Evolutionary conservation across 2,888 invertebrate species (phyloP), one percentile per base, ranked within the genome.

Genomic region (Mesochorus sp.): DNA sequence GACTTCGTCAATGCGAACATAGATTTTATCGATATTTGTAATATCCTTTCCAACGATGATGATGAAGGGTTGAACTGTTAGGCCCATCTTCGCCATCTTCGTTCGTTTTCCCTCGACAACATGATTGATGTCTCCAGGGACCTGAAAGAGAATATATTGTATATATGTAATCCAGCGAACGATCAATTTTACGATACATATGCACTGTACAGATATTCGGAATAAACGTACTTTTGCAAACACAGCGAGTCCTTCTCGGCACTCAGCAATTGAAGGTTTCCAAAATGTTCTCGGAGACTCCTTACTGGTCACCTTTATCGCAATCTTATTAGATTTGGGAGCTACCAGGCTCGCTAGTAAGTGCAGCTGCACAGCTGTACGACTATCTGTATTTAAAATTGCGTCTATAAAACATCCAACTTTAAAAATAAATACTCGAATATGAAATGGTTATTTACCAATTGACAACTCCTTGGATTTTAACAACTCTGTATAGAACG

Each of bases 211-310:
- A 24, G 4, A 14, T 55, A 26, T 19, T 8, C 34, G 6, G 8
- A 4, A n/a, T n/a, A n/a, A n/a, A n/a, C n/a, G n/a, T 24, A 66
- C 66, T n/a, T 26, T 12, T 42, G 70, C 71, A 62, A 78, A 66
- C 28, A 70, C 28, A 2, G 75, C 47, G 5, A 78, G 21, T n/a
- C 73, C 70, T 10, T 75, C 53, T 49, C 55, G 49, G 42, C 71
- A 76, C 53, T 79, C 67, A 4, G 14, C 67, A 6, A 70, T 61
- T 1, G 75, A 61, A 3, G 79, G 79, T 49, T 76, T 79, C 79
- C 71, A 76, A 53, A 53, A 67, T 21, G 10, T 8, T 12, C 37
- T 57, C 19, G 31, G 10, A 17, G 19, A 6, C 17, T 17, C 37
- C 4, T 67, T 67, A 10, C 28, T 37, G 21, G 53, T 8, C n/a